Evolutionary conservation across 1,140 invertebrate genomes (phyloP).

Genomic region (Rhynchophorus ferrugineus): DNA sequence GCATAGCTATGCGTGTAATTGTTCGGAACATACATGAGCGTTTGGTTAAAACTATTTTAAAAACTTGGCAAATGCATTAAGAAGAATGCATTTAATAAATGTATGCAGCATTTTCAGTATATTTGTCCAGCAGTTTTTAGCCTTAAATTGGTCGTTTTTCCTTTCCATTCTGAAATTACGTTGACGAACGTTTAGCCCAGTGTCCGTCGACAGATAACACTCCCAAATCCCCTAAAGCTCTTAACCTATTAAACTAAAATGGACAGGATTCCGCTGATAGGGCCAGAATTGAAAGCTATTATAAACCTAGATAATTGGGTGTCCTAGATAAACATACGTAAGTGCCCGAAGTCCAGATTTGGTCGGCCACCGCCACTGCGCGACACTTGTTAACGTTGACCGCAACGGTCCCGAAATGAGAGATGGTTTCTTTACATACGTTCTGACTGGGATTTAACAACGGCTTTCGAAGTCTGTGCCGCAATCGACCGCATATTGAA

Average conservation of each 20-base stretch:
- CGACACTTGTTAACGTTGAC: background rate
- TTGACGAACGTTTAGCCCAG: too few species aligned
- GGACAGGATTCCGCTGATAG: constrained; percentile 13
- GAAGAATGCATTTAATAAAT: too few species aligned
- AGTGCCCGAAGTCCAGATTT: constrained; percentile 9
- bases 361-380: constrained; percentile 2
- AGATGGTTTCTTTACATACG: constrained; percentile 7
- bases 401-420: background rate
- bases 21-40: too few species aligned
- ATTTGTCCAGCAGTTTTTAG: too few species aligned
- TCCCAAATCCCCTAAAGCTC: constrained; percentile 1
- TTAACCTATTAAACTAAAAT: constrained; percentile 12
- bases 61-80: too few species aligned
- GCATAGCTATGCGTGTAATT: too few species aligned
- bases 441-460: constrained; percentile 1
- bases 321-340: constrained; percentile 13
- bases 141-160: too few species aligned
- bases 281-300: constrained; percentile 5
- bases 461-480: background rate
- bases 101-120: too few species aligned
- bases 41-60: too few species aligned
- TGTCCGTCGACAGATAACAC: background rate
- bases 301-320: constrained; percentile 14
- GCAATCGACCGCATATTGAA: background rate
- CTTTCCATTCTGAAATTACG: too few species aligned